Conservation (phyloP, 92 coral and sea anemone genomes). For the Epizoanthus rinbou region DNA sequence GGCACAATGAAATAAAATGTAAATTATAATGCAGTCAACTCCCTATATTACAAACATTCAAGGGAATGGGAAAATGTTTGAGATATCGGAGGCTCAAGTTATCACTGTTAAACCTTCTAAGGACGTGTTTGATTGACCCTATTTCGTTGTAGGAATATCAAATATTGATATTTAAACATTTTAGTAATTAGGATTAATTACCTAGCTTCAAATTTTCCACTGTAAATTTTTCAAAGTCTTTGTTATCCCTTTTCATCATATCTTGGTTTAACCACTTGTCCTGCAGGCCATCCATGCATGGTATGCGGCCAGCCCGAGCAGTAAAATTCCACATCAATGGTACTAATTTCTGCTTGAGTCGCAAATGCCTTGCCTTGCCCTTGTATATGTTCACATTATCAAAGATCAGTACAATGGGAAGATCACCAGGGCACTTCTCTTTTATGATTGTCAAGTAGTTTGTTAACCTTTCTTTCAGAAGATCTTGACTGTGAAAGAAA, state of each 20-base stretch:
- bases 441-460: conserved; percentile 14
- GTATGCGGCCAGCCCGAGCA: conserved; percentile 38
- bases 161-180: no score
- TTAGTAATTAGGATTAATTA: no score
- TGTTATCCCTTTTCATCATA: neutral
- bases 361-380: conserved; percentile 51
- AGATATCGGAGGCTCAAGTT: no score
- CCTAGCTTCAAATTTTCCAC: neutral
- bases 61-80: no score
- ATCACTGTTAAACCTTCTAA: no score
- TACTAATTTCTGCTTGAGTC: conserved; percentile 35
- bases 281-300: conserved; percentile 13
- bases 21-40: no score
- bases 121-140: no score
- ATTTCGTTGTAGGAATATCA: no score
- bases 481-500: conserved; percentile 33
- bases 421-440: conserved; percentile 31
- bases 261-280: neutral
- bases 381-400: no score
- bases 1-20: no score
- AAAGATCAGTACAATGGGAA: conserved; percentile 39
- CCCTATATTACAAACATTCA: no score
- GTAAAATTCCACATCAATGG: conserved; percentile 56
- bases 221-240: neutral
- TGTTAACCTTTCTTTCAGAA: conserved; percentile 41